Conservation (phyloP, 2,113 vertebrate species). For the Petrocephalus microphthalmus region DNA sequence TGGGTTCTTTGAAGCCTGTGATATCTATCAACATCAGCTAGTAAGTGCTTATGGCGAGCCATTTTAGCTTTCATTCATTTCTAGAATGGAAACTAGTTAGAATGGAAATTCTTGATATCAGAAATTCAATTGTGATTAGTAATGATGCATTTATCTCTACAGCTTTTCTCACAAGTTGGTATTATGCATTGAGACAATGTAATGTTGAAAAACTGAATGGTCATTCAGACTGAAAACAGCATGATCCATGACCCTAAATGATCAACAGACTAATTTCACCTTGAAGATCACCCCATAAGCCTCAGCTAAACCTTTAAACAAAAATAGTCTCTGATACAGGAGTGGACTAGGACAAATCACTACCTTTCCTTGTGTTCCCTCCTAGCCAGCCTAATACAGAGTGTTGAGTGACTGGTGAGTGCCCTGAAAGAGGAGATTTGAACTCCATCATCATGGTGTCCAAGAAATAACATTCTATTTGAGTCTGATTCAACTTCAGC, state of each 20-base stretch:
- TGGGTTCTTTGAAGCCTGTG: neutral
- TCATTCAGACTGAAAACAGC: neutral
- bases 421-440: neutral
- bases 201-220: neutral
- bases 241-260: neutral
- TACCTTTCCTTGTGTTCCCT: neutral
- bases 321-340: neutral
- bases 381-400: neutral
- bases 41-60: neutral
- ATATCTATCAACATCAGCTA: neutral
- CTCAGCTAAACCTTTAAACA: neutral
- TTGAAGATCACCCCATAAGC: neutral
- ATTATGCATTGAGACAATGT: neutral
- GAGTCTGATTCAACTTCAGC: neutral
- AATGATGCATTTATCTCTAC: no score
- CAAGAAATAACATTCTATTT: neutral
- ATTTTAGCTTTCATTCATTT: no score
- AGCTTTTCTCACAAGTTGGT: neutral
- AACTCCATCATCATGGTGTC: neutral
- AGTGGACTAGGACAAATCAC: neutral
- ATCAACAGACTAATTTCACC: neutral
- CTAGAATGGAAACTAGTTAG: no score
- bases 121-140: no score
- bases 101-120: no score
- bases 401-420: neutral